A percentile compares a stretch with the other conserved stretches of the same genome.
phyloP scores from a whole-genome alignment of 1,140 invertebrate species.

The Lethrus apterus region DNA sequence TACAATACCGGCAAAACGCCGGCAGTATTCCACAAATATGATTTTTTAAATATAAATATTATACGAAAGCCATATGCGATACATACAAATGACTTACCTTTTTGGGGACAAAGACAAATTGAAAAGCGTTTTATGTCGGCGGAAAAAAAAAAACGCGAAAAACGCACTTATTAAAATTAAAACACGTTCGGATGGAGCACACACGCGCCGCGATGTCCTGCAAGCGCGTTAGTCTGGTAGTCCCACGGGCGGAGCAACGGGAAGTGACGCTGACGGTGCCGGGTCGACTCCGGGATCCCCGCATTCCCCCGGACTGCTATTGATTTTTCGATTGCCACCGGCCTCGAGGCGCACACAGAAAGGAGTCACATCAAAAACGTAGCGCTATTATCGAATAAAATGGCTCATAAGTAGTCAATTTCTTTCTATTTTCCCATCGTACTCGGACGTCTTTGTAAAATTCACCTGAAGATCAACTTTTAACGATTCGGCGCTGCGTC shows the following conservation, averaged over 20 bases:
- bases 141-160: not conserved
- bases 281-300: constrained; percentile 22
- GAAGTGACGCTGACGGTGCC: constrained; percentile 23
- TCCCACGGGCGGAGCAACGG: constrained; percentile 21
- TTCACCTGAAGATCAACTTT: not conserved
- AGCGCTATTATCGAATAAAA: constrained; percentile 21
- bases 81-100: no score
- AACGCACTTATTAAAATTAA: constrained; percentile 1
- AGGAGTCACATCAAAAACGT: constrained; percentile 22
- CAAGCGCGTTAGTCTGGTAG: constrained; percentile 17
- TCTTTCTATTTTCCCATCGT: not conserved
- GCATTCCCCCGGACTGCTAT: constrained; percentile 21
- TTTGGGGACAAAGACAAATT: no score
- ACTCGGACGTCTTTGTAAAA: not conserved
- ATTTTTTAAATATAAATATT: no score
- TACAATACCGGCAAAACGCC: no score
- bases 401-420: constrained; percentile 10
- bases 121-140: not conserved
- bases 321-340: constrained; percentile 27
- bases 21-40: no score
- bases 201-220: constrained; percentile 18
- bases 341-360: constrained; percentile 21
- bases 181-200: no score
- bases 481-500: not conserved
- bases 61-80: no score